Evolutionary conservation across 2,113 vertebrate species (phyloP), one percentile per base, ranked within the genome.

Genomic region (Colistium nudipinnis): DNA sequence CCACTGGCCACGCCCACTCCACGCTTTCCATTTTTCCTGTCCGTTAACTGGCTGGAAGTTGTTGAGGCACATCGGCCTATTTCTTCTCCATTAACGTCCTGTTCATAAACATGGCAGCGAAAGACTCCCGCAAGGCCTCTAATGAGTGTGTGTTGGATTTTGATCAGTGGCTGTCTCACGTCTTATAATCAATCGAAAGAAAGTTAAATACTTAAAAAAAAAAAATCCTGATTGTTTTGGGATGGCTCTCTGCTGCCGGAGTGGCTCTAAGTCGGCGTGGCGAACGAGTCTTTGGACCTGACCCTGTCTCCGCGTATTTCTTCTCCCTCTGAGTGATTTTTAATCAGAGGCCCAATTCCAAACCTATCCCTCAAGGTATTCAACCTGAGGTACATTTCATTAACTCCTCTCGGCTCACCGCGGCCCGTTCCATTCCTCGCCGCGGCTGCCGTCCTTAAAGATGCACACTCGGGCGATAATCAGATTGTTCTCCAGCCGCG

Each of bases 271-370:
- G 61, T 45, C 67, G 6, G 64, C 62, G 73, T 33, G 66, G 73
- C 57, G 53, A 87, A 76, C 65, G 76, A 87, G 62, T 78, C 64
- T 81, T 60, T 38, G 63, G 76, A 65, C 59, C 84, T 82, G 83
- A 87, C 85, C 81, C 84, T 82, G 89, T 86, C 89, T 81, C 66
- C 52, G 65, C 28, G 22, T 85, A 87, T 91, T 90, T 88, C 80
- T 60, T 63, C 79, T 79, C 75, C 79, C 63, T 87, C 76, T 85
- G 87, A 91, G 83, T 89, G 81, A 92, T 91, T 92, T 92, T 92
- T 92, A 92, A 93, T 92, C 90, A 88, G 78, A 86, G 76, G 71
- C 81, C 85, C 87, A 91, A 91, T 90, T 90, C 87, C 88, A 86
- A 79, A 89, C 52, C 86, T 57, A 83, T 89, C 86, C 90, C 88